A percentile compares a stretch with the other conserved stretches of the same genome.
Evolutionary conservation across 1,140 invertebrate genomes (phyloP).

Genomic region (Planococcus citri): DNA sequence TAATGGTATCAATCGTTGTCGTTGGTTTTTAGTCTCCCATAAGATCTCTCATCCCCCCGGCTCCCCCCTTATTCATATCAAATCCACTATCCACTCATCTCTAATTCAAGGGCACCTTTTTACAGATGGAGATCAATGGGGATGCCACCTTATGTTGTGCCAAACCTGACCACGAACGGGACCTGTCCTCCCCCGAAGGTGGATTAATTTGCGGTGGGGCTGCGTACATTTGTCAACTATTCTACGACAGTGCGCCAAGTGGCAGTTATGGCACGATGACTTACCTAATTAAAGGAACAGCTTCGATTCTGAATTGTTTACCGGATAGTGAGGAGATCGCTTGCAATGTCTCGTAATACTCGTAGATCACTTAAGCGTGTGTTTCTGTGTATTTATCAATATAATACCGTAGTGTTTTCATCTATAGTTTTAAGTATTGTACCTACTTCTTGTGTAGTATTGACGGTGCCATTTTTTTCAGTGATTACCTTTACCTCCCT

Average conservation of each 20-base stretch:
- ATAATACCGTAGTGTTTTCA: too few relatives aligned
- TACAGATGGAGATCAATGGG: conserved; percentile 66
- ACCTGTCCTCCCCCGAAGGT: conserved; percentile 43
- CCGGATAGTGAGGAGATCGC: conserved; percentile 64
- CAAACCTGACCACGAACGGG: conserved; percentile 48
- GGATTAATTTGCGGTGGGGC: conserved; percentile 75
- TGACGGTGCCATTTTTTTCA: too few relatives aligned
- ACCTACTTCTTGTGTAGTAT: too few relatives aligned
- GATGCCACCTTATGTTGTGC: conserved; percentile 87
- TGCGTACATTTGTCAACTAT: conserved; percentile 88
- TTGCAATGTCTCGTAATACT: conserved; percentile 57
- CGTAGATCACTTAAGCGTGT: too few relatives aligned
- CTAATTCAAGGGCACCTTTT: conserved; percentile 21
- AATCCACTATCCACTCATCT: too few relatives aligned
- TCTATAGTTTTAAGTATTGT: too few relatives aligned
- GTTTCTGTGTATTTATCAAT: too few relatives aligned
- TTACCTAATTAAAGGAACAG: conserved; percentile 81
- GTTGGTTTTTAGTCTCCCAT: too few relatives aligned
- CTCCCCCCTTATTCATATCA: too few relatives aligned
- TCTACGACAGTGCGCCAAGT: conserved; percentile 95
- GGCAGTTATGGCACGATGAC: conserved; percentile 96
- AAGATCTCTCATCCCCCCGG: too few relatives aligned
- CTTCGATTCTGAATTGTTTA: conserved; percentile 56
- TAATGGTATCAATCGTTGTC: too few relatives aligned
- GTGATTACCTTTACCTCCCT: too few relatives aligned